A percentile compares a stretch with the other conserved stretches of the same genome.
Evolutionary conservation across 1,140 invertebrate genomes (phyloP).

Genomic region (Ganaspis sp.): DNA sequence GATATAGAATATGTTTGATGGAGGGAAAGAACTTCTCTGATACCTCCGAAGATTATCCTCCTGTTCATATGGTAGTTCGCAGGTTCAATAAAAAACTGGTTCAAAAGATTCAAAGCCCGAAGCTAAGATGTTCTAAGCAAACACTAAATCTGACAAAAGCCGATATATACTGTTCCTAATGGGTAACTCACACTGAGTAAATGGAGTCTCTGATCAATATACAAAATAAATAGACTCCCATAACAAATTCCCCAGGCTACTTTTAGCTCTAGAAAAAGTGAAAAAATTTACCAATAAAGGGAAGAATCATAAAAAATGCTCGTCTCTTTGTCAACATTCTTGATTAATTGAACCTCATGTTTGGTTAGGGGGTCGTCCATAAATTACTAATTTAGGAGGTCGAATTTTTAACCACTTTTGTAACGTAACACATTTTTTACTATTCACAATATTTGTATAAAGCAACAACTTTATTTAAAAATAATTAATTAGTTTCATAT

Average conservation of each 20-base stretch:
- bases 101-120: background rate
- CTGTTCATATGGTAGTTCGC: background rate
- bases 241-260: background rate
- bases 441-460: too few species aligned
- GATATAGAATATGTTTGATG: background rate
- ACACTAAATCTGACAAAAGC: constrained; percentile 38
- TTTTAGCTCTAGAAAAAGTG: background rate
- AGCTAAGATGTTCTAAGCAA: constrained; percentile 22
- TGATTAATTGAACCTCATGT: too few species aligned
- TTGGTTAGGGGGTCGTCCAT: too few species aligned
- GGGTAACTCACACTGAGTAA: constrained; percentile 41
- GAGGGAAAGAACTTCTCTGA: background rate
- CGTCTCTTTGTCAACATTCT: too few species aligned
- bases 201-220: constrained; percentile 48
- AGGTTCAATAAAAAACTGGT: background rate
- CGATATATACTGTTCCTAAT: constrained; percentile 46
- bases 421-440: too few species aligned
- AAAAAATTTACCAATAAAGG: background rate
- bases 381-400: too few species aligned
- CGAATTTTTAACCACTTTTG: too few species aligned
- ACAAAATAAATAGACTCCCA: constrained; percentile 11
- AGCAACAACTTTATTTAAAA: too few species aligned
- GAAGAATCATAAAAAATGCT: too few species aligned
- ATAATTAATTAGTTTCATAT: too few species aligned
- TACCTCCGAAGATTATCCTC: background rate